Percentiles rank a stretch among this genome's conserved stretches.
phyloP scores from a whole-genome alignment of 2,888 invertebrate genomes.

The Pachymerium ferrugineum region DNA sequence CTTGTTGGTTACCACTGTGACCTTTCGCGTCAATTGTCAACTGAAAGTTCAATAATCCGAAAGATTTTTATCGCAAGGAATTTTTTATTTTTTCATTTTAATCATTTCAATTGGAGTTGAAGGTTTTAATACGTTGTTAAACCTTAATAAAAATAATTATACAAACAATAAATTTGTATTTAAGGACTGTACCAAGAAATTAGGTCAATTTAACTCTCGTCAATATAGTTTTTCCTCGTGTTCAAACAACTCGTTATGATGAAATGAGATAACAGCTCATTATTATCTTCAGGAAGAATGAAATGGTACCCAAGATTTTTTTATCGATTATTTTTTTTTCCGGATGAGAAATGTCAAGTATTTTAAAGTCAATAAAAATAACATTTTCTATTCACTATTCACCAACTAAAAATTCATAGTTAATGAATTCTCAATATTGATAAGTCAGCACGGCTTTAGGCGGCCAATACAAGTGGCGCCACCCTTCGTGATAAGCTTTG shows the following conservation, averaged over 20 bases:
- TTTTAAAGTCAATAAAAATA: too few species aligned
- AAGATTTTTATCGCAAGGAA: too few species aligned
- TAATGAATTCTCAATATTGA: neutral
- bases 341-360: too few species aligned
- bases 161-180: neutral
- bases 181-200: neutral
- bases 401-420: too few species aligned
- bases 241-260: constrained; percentile 19
- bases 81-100: too few species aligned
- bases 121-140: neutral
- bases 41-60: neutral
- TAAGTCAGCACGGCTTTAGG: neutral
- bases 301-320: neutral
- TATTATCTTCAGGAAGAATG: too few species aligned
- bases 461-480: neutral
- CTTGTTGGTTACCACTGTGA: neutral
- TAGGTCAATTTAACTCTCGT: constrained; percentile 12
- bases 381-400: too few species aligned
- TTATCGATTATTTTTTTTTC: neutral
- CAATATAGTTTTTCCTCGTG: neutral
- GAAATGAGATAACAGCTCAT: neutral
- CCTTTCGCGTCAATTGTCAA: neutral
- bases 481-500: neutral
- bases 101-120: neutral
- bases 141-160: neutral